Conservation (phyloP, 2,888 invertebrate species). For the Euzetes globulus region DNA sequence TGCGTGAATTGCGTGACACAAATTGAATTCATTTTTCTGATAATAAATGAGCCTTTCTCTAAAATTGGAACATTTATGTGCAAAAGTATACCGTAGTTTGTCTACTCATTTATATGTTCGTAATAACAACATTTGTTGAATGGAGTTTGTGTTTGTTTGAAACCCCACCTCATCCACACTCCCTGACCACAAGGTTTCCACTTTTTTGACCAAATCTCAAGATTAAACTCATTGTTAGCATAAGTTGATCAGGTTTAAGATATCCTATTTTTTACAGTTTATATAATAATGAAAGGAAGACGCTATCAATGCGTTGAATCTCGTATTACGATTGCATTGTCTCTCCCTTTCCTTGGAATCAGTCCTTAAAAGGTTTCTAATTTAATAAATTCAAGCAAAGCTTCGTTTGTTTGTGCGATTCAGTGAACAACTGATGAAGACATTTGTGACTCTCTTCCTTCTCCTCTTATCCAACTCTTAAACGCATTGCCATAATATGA, state of each 20-base stretch:
- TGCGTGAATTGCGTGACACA: neutral
- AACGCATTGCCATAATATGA: neutral
- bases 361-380: constrained; percentile 21
- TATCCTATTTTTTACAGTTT: neutral
- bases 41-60: neutral
- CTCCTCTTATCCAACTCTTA: neutral
- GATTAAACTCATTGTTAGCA: neutral
- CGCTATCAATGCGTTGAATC: neutral
- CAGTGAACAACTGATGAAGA: constrained; percentile 13
- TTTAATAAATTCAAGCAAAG: constrained; percentile 6
- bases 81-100: no score
- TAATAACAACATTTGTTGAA: neutral
- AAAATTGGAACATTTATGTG: no score
- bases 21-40: constrained; percentile 8
- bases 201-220: neutral
- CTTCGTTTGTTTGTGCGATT: neutral
- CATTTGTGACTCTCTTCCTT: neutral
- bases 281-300: neutral
- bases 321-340: neutral
- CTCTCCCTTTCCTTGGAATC: neutral
- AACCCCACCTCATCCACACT: neutral
- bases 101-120: neutral
- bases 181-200: neutral
- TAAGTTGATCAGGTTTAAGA: neutral
- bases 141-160: neutral